These are phyloP conservation scores for Parasteatoda tepidariorum DNA, from an alignment of 1,140 invertebrate genomes.

Conservation along the genomic window DNA sequence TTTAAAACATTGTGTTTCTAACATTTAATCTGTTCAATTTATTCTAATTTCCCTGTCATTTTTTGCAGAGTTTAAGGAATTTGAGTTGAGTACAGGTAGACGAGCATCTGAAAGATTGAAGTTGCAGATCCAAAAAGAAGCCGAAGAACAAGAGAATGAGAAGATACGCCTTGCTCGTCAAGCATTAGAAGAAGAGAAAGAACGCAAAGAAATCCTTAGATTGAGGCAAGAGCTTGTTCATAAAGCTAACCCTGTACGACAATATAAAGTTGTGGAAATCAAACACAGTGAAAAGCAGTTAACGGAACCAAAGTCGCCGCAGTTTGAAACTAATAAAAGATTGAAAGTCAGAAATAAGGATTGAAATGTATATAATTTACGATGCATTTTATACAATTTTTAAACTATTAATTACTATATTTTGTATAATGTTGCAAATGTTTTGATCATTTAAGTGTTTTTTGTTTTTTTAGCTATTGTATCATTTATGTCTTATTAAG, in stretches of 20 bases:
- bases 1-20: no score
- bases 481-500: no score
- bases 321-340: constrained; percentile 65
- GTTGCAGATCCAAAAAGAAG: background rate
- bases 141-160: constrained; percentile 20
- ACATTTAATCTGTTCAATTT: no score
- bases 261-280: constrained; percentile 67
- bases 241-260: constrained; percentile 69
- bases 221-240: constrained; percentile 68
- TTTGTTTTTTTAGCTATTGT: no score
- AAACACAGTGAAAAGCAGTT: constrained; percentile 67
- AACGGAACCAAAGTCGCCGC: constrained; percentile 68
- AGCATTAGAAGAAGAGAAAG: constrained; percentile 66
- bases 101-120: constrained; percentile 15
- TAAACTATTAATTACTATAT: no score
- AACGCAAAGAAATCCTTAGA: constrained; percentile 63
- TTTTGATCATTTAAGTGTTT: no score
- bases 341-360: no score
- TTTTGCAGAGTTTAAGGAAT: constrained; percentile 31
- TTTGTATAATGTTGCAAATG: no score
- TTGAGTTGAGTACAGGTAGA: constrained; percentile 25
- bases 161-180: background rate
- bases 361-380: no score
- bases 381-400: no score
- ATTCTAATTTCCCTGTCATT: background rate